Base-by-base conservation (phyloP, 2,888 invertebrate genomes). In the Labia minor region DNA sequence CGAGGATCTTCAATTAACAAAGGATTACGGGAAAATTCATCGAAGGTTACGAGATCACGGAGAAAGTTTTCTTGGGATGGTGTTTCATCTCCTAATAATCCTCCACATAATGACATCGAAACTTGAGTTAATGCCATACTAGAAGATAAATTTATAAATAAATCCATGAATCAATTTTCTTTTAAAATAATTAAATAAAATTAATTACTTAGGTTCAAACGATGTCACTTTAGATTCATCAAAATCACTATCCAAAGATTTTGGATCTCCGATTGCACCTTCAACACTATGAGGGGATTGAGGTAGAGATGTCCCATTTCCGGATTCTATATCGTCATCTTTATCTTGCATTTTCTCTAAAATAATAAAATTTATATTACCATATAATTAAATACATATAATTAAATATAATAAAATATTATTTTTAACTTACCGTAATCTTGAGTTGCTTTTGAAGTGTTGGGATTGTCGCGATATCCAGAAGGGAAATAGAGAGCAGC, bases 281-380 rank as follows among this genome's bases (percentile, higher is more conserved):
- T 92, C 93, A 68, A 91, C 87, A 70, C 93, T 93, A 74, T 91
- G 90, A 18, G 93, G 93, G 64, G 95, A 95, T 76, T 95, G 95
- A 8, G 96, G 93, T 72, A 97, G 80, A 65, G 96, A 96, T 49
- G 94, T 92, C 61, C 97, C 97, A 78, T 95, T 95, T 70, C 97
- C 97, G 69, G 95, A 95, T 80, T 97, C 96, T 72, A 90, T 89
- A 81, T 97, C 97, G 77, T 93, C 93, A 72, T 95, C 95, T 69
- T 89, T 75, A 3, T 72, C 61, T 14, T 10, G 63, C 33, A n/a
- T 63, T 61, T 67, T 61, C 21, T 67, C 33, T 63, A 61, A 62
- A 61, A 37, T 19, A 21, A 18, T 63, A 63, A 26, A 49, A 65
- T 64, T 37, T 10, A n/a, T n/a, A n/a, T n/a, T n/a, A n/a, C n/a